Evolutionary conservation across 2,888 invertebrate genomes (phyloP).

Genomic region (Girardia tigrina): DNA sequence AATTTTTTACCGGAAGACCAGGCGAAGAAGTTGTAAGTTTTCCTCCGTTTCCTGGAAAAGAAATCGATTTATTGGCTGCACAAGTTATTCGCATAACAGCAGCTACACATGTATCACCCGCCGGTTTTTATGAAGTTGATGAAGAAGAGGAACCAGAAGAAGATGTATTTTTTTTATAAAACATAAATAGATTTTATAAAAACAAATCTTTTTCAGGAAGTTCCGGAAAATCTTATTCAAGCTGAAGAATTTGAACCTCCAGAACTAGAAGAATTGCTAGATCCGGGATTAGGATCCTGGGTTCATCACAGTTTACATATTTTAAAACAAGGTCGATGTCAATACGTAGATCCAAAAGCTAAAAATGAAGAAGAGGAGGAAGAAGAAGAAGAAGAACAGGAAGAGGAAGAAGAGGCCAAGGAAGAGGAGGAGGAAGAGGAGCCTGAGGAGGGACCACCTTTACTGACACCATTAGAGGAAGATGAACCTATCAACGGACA

Average conservation of each 20-base stretch:
- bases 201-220: constrained; percentile 32
- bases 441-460: constrained; percentile 29
- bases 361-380: constrained; percentile 26
- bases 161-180: constrained; percentile 52
- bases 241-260: constrained; percentile 62
- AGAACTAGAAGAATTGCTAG: constrained; percentile 57
- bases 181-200: background rate
- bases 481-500: background rate
- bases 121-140: constrained; percentile 56
- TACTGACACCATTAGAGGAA: constrained; percentile 25
- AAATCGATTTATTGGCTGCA: constrained; percentile 67
- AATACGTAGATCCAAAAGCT: background rate
- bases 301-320: constrained; percentile 64
- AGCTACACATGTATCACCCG: constrained; percentile 67
- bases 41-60: constrained; percentile 71
- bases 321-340: constrained; percentile 51
- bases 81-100: constrained; percentile 68
- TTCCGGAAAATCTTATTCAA: constrained; percentile 47
- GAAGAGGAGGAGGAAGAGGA: constrained; percentile 29
- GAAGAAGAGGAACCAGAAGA: constrained; percentile 58
- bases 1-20: constrained; percentile 66
- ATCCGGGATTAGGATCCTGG: constrained; percentile 61
- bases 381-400: constrained; percentile 11
- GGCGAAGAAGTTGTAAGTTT: constrained; percentile 62
- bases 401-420: constrained; percentile 26